Conservation (phyloP, 2,113 vertebrate genomes). For the Eubucco bourcierii region DNA sequence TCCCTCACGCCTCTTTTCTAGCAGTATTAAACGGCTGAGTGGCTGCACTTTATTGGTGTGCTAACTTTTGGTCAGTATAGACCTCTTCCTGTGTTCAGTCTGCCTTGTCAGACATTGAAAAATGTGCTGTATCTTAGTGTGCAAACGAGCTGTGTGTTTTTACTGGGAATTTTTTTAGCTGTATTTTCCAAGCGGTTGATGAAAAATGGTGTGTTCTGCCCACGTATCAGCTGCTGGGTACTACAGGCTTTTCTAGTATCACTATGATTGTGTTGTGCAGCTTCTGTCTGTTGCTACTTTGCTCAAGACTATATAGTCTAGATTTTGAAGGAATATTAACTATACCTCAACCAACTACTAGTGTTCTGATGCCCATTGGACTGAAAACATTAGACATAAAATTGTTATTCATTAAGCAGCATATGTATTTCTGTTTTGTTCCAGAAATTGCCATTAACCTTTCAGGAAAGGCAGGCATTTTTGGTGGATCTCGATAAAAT, state of each 20-base stretch:
- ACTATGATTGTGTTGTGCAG: constrained; percentile 56
- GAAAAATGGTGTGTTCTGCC: constrained; percentile 36
- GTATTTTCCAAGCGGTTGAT: constrained; percentile 32
- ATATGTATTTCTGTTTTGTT: constrained; percentile 61
- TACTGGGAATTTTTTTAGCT: constrained; percentile 57
- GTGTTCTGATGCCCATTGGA: constrained; percentile 59
- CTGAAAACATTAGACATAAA: constrained; percentile 13
- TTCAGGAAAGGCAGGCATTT: constrained; percentile 37
- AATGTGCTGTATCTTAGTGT: constrained; percentile 61
- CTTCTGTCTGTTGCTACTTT: constrained; percentile 61
- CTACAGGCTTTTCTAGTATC: constrained; percentile 60
- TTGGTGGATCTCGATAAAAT: constrained; percentile 45
- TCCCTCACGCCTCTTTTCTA: constrained; percentile 37
- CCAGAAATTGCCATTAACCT: constrained; percentile 55
- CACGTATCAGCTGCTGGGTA: constrained; percentile 37
- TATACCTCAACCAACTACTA: constrained; percentile 73
- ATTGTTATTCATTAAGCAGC: constrained; percentile 29
- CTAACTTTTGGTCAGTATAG: constrained; percentile 51
- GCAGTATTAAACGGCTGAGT: constrained; percentile 66
- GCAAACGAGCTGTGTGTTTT: constrained; percentile 62
- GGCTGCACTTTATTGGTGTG: constrained; percentile 70
- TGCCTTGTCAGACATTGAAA: constrained; percentile 37
- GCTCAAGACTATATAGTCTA: constrained; percentile 61
- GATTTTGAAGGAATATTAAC: constrained; percentile 74
- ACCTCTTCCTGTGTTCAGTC: constrained; percentile 48